Percentiles rank a stretch among this genome's conserved stretches.
Conservation (phyloP, 2,888 invertebrate genomes). For the Hypercompe scribonia region DNA sequence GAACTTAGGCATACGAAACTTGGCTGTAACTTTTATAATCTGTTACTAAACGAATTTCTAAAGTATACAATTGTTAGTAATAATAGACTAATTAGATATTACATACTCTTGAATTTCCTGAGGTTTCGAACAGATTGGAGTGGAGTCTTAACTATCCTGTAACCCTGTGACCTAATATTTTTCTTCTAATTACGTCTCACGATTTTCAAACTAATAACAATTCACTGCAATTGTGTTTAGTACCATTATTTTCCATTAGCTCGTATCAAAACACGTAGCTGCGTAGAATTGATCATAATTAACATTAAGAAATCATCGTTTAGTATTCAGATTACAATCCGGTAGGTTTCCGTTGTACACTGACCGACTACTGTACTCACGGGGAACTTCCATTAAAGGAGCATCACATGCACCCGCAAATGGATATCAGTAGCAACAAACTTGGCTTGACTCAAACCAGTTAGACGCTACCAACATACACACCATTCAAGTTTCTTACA, state of each 20-base stretch:
- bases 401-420: constrained; percentile 47
- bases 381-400: constrained; percentile 72
- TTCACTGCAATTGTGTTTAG: not conserved
- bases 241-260: constrained; percentile 12
- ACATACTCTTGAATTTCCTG: not conserved
- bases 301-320: constrained; percentile 52
- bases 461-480: constrained; percentile 30
- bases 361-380: constrained; percentile 51
- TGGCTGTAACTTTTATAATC: no score
- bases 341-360: constrained; percentile 30
- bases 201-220: not conserved
- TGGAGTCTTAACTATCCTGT: not conserved
- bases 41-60: no score
- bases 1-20: no score
- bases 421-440: constrained; percentile 44
- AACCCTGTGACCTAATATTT: not conserved
- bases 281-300: constrained; percentile 39
- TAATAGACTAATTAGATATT: not conserved
- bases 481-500: constrained; percentile 29
- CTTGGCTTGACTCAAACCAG: constrained; percentile 43
- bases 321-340: constrained; percentile 48
- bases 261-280: constrained; percentile 26
- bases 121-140: not conserved
- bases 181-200: constrained; percentile 29
- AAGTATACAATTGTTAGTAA: not conserved